A percentile compares a stretch with the other conserved stretches of the same genome.
Conservation (phyloP, 2,797 vertebrate genomes). For the Chaetophractus vellerosus region DNA sequence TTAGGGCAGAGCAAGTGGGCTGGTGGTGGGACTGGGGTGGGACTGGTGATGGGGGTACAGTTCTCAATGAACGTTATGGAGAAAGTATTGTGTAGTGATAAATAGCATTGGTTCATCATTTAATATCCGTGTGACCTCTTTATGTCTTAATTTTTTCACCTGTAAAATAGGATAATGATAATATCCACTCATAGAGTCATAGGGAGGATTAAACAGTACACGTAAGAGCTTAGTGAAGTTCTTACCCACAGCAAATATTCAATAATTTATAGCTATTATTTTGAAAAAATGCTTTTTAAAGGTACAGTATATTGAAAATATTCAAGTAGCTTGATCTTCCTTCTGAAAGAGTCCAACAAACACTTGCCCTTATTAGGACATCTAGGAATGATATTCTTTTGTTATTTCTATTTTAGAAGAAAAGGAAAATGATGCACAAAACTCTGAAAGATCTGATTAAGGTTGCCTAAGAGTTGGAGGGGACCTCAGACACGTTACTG, state of each 20-base stretch:
- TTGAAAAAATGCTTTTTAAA: background rate
- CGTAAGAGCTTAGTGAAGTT: background rate
- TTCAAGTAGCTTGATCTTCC: background rate
- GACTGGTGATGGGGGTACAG: background rate
- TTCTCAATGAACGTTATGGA: background rate
- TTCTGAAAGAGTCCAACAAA: background rate
- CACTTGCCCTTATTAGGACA: background rate
- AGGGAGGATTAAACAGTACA: background rate
- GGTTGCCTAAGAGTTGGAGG: background rate
- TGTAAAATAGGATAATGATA: background rate
- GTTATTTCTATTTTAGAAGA: slow-evolving; percentile 39
- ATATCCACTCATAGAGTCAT: background rate
- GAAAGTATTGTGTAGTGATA: background rate
- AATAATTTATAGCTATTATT: background rate
- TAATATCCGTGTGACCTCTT: background rate
- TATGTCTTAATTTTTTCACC: background rate
- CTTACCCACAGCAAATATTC: background rate
- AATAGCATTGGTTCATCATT: background rate
- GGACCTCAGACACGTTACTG: background rate
- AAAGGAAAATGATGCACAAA: background rate
- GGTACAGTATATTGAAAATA: background rate
- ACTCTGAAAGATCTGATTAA: too few species aligned
- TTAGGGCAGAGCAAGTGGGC: background rate
- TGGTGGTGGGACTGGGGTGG: background rate
- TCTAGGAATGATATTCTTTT: background rate